phyloP scores from a whole-genome alignment of 2,113 vertebrate species.

The Trematomus loennbergii region DNA sequence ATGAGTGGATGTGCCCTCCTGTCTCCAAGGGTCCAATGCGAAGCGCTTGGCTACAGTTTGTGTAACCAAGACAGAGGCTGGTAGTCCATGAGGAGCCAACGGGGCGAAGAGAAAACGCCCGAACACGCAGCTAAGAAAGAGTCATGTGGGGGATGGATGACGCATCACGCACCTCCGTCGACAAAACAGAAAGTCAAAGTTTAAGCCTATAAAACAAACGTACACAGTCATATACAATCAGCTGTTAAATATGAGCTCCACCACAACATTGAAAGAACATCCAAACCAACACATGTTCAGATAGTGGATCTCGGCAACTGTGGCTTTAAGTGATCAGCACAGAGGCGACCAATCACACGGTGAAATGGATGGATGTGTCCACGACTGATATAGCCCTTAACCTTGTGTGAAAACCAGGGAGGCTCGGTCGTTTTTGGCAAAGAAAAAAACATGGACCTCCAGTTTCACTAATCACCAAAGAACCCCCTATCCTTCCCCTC shows the following conservation, averaged over 20 bases:
- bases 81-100: conserved; percentile 3
- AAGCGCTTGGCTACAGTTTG: conserved; percentile 11
- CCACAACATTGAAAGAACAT: conserved; percentile 18
- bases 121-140: conserved; percentile 2
- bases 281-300: conserved; percentile 24
- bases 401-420: conserved; percentile 59
- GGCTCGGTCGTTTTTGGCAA: conserved; percentile 58
- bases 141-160: neutral
- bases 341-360: conserved; percentile 13
- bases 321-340: conserved; percentile 38
- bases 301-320: conserved; percentile 51
- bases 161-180: conserved; percentile 58
- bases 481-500: neutral
- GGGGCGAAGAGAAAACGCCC: neutral
- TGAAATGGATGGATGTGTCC: conserved; percentile 44
- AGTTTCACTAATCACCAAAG: conserved; percentile 41
- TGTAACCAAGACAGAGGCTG: conserved; percentile 14
- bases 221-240: conserved; percentile 64
- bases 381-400: conserved; percentile 77
- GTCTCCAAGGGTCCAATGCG: neutral
- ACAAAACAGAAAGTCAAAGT: conserved; percentile 57
- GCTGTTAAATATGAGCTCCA: conserved; percentile 50
- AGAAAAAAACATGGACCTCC: conserved; percentile 44
- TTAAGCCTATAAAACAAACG: conserved; percentile 54
- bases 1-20: neutral